phyloP scores from a whole-genome alignment of 2,888 invertebrate species.

The Scaptomyza flava region DNA sequence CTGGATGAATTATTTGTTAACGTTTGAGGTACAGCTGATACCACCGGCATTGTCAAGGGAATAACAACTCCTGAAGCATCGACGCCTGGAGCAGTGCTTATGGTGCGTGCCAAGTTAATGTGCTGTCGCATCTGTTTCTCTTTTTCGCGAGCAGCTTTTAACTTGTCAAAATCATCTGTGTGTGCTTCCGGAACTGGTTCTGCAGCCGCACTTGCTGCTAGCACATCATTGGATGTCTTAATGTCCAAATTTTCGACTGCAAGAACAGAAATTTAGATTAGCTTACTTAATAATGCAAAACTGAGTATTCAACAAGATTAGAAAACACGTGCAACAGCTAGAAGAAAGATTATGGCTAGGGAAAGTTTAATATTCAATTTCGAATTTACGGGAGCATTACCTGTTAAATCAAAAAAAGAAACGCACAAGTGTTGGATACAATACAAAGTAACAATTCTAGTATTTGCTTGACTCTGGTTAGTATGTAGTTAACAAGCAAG shows the following conservation, averaged over 20 bases:
- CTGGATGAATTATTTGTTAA: constrained; percentile 52
- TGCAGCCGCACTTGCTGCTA: constrained; percentile 39
- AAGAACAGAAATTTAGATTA: constrained; percentile 31
- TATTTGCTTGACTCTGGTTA: constrained; percentile 38
- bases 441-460: constrained; percentile 34
- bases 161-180: constrained; percentile 88
- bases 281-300: background rate
- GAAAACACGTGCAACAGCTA: constrained; percentile 53
- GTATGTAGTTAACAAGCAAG: constrained; percentile 31
- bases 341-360: constrained; percentile 35
- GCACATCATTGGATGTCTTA: constrained; percentile 69
- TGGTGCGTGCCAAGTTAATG: constrained; percentile 87
- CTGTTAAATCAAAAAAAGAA: constrained; percentile 9
- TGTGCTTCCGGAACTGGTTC: constrained; percentile 79
- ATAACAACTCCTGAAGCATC: constrained; percentile 52
- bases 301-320: constrained; percentile 9
- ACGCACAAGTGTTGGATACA: constrained; percentile 1
- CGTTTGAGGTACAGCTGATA: constrained; percentile 25
- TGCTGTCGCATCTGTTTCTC: constrained; percentile 88
- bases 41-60: constrained; percentile 22
- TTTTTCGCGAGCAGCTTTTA: constrained; percentile 89
- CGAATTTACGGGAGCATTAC: constrained; percentile 12
- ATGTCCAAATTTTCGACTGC: constrained; percentile 81
- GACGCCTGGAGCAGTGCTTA: constrained; percentile 82
- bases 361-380: constrained; percentile 32